phyloP scores from a whole-genome alignment of 2,797 vertebrate species.

The Margarornis squamiger region DNA sequence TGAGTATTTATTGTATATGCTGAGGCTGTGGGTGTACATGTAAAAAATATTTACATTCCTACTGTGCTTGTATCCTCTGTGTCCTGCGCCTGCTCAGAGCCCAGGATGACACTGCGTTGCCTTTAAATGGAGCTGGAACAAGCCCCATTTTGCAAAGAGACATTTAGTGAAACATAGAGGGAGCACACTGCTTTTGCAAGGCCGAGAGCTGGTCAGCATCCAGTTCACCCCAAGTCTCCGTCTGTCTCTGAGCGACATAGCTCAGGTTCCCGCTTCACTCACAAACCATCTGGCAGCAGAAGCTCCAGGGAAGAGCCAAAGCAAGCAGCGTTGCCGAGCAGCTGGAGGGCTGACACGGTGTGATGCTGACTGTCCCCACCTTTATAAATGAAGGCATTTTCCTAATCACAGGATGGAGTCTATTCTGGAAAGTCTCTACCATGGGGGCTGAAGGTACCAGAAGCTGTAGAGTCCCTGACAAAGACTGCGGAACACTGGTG shows the following conservation, averaged over 20 bases:
- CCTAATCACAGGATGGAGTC: not conserved
- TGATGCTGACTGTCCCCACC: not conserved
- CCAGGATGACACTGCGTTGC: not conserved
- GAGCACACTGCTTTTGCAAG: not conserved
- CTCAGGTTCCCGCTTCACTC: not conserved
- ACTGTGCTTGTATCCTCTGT: not conserved
- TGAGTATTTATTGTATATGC: not conserved
- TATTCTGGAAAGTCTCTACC: not conserved
- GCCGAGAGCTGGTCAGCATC: not conserved
- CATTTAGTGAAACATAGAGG: not conserved
- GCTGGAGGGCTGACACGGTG: not conserved
- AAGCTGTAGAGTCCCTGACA: not conserved
- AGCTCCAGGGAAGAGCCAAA: not conserved
- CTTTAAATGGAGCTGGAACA: not conserved
- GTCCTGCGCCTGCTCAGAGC: not conserved
- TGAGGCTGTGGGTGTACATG: not conserved
- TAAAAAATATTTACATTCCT: constrained; percentile 29
- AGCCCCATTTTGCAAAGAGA: not conserved
- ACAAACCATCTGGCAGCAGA: not conserved
- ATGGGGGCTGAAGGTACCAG: not conserved
- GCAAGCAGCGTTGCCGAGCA: not conserved
- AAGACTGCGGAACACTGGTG: not conserved
- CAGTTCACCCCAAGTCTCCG: not conserved
- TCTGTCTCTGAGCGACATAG: not conserved
- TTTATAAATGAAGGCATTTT: not conserved